These are phyloP conservation scores for Cyclina sinensis DNA, from an alignment of 1,140 invertebrate species.

Conservation along the genomic window DNA sequence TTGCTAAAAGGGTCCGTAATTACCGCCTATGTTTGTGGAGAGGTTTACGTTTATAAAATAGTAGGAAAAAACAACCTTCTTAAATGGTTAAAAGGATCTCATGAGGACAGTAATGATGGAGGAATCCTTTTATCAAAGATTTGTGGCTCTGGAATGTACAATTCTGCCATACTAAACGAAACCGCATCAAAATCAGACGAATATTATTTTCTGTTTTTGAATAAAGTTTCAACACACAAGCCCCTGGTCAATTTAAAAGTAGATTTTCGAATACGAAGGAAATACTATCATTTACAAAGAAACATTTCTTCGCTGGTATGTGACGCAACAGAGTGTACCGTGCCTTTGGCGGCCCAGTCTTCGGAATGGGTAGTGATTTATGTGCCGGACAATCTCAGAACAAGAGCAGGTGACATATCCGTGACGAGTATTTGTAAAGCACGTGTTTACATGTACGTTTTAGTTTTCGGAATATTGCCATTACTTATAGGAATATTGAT, in stretches of 20 bases:
- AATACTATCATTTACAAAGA: not conserved
- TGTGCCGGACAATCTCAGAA: not conserved
- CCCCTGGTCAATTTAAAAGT: not conserved
- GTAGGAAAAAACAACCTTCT: not conserved
- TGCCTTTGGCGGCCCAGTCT: not conserved
- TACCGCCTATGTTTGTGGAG: not conserved
- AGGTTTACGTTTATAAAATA: not conserved
- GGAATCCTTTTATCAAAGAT: not conserved
- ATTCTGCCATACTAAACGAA: not conserved
- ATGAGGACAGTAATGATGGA: not conserved
- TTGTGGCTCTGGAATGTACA: not conserved
- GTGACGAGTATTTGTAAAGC: not conserved
- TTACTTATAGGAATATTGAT: not conserved
- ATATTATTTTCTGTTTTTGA: not conserved
- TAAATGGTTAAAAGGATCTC: not conserved
- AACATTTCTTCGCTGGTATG: not conserved
- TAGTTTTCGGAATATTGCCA: not conserved
- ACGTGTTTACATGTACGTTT: conserved; percentile 19
- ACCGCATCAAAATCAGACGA: not conserved
- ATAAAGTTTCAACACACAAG: not conserved
- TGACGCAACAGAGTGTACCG: not conserved
- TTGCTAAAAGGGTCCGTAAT: conserved; percentile 5
- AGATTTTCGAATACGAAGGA: not conserved
- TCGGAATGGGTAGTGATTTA: not conserved
- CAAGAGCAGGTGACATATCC: not conserved